Base-by-base conservation (phyloP, 2,888 invertebrate species). In the Rhaphigaster nebulosa region DNA sequence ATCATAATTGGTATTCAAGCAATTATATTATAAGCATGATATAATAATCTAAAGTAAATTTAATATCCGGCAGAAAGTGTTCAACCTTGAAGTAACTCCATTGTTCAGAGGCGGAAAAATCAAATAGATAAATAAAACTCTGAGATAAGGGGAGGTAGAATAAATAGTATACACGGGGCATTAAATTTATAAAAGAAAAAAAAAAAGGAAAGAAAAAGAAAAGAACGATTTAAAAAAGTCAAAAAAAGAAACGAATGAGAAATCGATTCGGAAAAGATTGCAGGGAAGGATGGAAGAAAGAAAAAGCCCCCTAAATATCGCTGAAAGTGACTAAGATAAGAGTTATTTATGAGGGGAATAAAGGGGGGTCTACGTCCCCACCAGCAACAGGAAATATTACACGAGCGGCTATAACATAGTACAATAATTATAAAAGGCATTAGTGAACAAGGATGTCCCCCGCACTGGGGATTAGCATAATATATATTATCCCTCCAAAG, bases 301-400 rank as follows among this genome's bases (percentile, higher is more conserved):
- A 70, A 70, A 70, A 70, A 70, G 70, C 70, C 70, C 70, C 70
- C 70, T 70, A 70, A 70, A 34, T 70, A 70, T 70, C 29, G 70
- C 70, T 70, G 70, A 70, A 70, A 70, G 70, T 70, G 70, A 70
- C 34, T 34, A 70, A 70, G 70, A 70, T 70, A 70, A 70, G 70
- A 70, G 70, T 70, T 70, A 70, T 70, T 70, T 70, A 70, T 70
- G 70, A 70, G 70, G 70, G 60, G 60, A 10, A 60, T 60, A 60
- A 60, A 60, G n/a, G 60, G 65, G 34, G 70, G 70, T 4, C 13
- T 65, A 65, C 29, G 65, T 13, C 65, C 20, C 34, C 20, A 34
- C 70, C 70, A 70, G 70, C 70, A 70, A 70, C 70, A 70, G 70
- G 70, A 70, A 70, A 70, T 70, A 70, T 70, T 70, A 70, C 70